Percentiles rank a stretch among this genome's conserved stretches.
These are phyloP conservation scores for Bryconaethiops microstoma DNA, from an alignment of 2,797 vertebrate species.

Conservation along the genomic window DNA sequence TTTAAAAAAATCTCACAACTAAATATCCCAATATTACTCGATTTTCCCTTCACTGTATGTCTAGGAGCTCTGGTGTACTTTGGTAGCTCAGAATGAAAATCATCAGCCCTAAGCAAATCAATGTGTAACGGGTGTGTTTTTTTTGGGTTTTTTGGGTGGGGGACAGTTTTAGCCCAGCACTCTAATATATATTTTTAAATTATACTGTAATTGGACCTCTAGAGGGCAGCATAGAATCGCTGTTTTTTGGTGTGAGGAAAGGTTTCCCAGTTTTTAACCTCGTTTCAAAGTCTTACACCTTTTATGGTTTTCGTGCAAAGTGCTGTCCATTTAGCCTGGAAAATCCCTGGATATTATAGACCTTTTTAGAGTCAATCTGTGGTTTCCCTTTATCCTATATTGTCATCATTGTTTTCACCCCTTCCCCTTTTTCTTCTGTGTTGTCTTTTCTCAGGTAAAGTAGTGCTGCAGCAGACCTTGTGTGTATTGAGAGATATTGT, in stretches of 20 bases:
- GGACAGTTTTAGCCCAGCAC: background rate
- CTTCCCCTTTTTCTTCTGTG: background rate
- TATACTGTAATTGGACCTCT: background rate
- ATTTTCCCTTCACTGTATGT: too few relatives aligned
- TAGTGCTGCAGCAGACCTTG: constrained; percentile 90
- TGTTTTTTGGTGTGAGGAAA: background rate
- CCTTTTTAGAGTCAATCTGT: background rate
- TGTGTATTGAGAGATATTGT: constrained; percentile 91
- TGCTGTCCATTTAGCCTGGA: background rate
- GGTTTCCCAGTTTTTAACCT: background rate
- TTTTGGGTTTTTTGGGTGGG: too few relatives aligned
- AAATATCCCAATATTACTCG: too few relatives aligned
- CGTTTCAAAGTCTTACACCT: too few relatives aligned
- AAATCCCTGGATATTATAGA: background rate
- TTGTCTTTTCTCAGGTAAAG: constrained; percentile 80
- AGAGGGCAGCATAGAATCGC: constrained; percentile 4
- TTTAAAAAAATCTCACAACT: too few relatives aligned
- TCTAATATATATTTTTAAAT: background rate
- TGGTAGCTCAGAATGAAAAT: background rate
- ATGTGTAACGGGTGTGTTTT: background rate
- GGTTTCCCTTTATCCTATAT: background rate
- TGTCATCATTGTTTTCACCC: background rate
- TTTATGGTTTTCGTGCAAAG: background rate
- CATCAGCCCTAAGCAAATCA: background rate
- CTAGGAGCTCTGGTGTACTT: background rate